A percentile compares a stretch with the other conserved stretches of the same genome.
phyloP scores from a whole-genome alignment of 2,113 vertebrate genomes.

The Willisornis vidua region DNA sequence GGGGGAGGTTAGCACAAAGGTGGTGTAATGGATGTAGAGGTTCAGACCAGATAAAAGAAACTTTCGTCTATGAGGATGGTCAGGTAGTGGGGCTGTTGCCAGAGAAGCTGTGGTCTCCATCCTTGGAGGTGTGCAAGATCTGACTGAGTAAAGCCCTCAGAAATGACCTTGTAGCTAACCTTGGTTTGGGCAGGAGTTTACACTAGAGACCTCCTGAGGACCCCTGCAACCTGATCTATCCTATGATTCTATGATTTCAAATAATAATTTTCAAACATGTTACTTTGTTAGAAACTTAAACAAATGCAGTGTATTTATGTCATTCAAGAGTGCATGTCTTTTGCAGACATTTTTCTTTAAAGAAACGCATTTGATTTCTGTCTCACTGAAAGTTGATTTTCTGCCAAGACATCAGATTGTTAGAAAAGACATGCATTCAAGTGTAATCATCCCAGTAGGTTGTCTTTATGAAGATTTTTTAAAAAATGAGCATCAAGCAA shows the following conservation, averaged over 20 bases:
- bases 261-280: neutral
- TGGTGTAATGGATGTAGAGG: neutral
- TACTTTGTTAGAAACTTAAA: neutral
- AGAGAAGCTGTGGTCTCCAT: neutral
- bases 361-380: neutral
- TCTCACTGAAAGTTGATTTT: neutral
- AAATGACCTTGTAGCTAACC: neutral
- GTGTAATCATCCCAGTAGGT: constrained; percentile 34
- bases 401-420: constrained; percentile 32
- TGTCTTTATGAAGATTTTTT: constrained; percentile 8
- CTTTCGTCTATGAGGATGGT: neutral
- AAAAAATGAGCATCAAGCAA: constrained; percentile 9
- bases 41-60: neutral
- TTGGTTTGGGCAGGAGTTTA: neutral
- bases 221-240: neutral
- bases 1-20: neutral
- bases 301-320: neutral
- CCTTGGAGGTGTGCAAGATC: neutral
- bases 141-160: neutral
- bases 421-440: constrained; percentile 31
- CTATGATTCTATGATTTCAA: neutral
- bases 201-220: neutral
- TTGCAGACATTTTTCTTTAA: neutral
- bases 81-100: neutral
- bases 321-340: neutral